Evolutionary conservation across 64 coral and sea anemone genomes (phyloP), one percentile per base, ranked within the genome.

Genomic region (Stichodactyla helianthus): DNA sequence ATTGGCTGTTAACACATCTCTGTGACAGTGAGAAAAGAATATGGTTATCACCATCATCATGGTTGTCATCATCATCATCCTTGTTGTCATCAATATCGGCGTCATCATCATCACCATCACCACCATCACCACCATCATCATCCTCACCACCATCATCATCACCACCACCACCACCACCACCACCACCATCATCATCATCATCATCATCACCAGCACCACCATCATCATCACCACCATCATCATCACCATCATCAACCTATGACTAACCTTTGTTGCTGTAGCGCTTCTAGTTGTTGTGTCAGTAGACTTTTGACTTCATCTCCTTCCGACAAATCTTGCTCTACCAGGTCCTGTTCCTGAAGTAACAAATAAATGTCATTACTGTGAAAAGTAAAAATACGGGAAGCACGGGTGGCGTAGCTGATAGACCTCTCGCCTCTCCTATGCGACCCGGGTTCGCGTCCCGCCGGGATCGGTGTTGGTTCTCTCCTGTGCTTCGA

Each of bases 221-320:
- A 79, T 16, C 63, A 23, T 5, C 77, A 51, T 13, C 77, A 79
- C 3, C 19, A 65, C 5, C 62, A 6, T 16, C 19, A 19, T 19
- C 14, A 20, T 65, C 1, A 16, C 0, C 7, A 28, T 78, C 4
- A 50, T 78, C 23, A 28, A 6, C 10, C 20, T 4, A 67, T 55
- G 31, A 77, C 93, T 56, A 87, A 97, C 94, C 92, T 97, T 82
- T 92, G 94, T 25, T 88, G 87, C 50, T 87, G 79, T 14, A 97
- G 85, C 11, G 91, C 92, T 51, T 85, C 82, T 5, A 97, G 68
- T 54, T 95, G 90, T 55, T 93, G 91, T 14, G 62, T 92, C 15
- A 95, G 51, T 8, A 95, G 63, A 20, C 58, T 85, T 59, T 95
- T 92, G 27, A 88, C 94, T 19, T 90, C 87, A 58, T 35, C 84